phyloP scores from a whole-genome alignment of 1,140 invertebrate genomes.

The Tetranychus urticae region DNA sequence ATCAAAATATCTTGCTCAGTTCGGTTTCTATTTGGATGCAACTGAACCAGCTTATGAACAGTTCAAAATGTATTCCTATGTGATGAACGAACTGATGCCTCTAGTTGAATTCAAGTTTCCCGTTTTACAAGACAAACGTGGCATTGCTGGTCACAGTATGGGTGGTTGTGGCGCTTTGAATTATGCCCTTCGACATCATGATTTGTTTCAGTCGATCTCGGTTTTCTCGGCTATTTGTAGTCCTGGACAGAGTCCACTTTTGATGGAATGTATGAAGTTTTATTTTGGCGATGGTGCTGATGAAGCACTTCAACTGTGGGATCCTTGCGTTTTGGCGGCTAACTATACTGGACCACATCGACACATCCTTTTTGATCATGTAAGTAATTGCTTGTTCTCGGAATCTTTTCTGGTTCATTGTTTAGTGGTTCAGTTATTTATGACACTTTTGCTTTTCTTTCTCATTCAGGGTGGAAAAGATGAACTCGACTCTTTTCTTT shows the following conservation, averaged over 20 bases:
- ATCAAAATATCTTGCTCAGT: background rate
- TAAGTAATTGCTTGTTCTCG: background rate
- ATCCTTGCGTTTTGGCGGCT: background rate
- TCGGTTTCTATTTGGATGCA: background rate
- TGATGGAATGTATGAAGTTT: background rate
- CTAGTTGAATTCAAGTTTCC: background rate
- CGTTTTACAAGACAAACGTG: background rate
- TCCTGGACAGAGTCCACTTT: background rate
- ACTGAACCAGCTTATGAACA: background rate
- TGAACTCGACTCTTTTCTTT: background rate
- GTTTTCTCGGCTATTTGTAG: background rate
- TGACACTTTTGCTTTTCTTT: background rate
- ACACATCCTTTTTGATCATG: background rate
- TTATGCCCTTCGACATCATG: background rate
- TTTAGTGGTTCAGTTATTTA: background rate
- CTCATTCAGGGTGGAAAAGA: background rate
- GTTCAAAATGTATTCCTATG: background rate
- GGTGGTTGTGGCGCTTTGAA: background rate
- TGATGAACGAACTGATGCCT: background rate
- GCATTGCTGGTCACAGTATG: background rate
- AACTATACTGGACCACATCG: background rate
- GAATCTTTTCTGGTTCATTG: background rate
- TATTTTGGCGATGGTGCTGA: background rate
- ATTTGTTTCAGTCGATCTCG: background rate
- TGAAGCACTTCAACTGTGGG: background rate